phyloP scores from a whole-genome alignment of 2,113 vertebrate species.

The Petrocephalus microphthalmus region DNA sequence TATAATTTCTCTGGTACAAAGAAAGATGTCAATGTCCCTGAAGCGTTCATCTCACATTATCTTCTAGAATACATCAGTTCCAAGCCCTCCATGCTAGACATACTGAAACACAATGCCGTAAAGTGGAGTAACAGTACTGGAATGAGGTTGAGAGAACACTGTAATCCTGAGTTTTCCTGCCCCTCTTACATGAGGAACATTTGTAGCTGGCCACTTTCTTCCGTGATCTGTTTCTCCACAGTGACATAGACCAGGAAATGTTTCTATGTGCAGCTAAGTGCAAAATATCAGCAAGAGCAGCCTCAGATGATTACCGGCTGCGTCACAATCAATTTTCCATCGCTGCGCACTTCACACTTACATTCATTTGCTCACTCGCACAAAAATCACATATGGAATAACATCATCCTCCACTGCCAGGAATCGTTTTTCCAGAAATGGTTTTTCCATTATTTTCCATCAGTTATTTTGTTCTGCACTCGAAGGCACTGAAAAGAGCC shows the following conservation, averaged over 20 bases:
- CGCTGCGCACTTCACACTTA: slow-evolving; percentile 24
- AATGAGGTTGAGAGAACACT: not conserved
- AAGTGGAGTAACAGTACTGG: not conserved
- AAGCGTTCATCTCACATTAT: not conserved
- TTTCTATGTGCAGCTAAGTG: slow-evolving; percentile 11
- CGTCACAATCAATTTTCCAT: not conserved
- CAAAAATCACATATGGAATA: slow-evolving; percentile 34
- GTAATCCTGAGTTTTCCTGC: not conserved
- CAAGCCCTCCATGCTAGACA: not conserved
- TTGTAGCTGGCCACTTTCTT: not conserved
- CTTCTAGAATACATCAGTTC: not conserved
- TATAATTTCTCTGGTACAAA: not conserved
- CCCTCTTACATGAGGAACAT: not conserved
- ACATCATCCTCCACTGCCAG: slow-evolving; percentile 32
- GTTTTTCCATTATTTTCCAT: slow-evolving; percentile 54
- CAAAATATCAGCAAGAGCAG: slow-evolving; percentile 18
- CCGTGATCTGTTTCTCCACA: not conserved
- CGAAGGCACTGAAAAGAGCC: slow-evolving; percentile 62
- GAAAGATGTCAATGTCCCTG: not conserved
- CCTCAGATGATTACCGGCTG: not conserved
- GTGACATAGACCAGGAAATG: not conserved
- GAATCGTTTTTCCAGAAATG: slow-evolving; percentile 36
- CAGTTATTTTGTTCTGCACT: slow-evolving; percentile 43
- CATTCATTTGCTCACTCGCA: slow-evolving; percentile 22
- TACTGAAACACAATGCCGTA: not conserved